Percentiles rank a stretch among this genome's conserved stretches.
phyloP scores from a whole-genome alignment of 92 coral and sea anemone species.

The Ricordea florida region DNA sequence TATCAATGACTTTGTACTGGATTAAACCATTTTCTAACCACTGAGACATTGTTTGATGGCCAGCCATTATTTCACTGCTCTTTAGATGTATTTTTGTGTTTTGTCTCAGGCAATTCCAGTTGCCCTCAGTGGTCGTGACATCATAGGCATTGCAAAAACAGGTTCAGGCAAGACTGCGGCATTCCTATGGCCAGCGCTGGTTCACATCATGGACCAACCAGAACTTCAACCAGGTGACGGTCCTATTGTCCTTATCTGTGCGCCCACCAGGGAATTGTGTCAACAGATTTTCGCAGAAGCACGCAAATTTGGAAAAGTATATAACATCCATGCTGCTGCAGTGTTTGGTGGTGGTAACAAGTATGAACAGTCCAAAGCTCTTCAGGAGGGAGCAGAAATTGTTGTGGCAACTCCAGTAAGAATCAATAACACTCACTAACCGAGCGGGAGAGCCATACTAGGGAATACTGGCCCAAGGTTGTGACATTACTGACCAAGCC shows the following conservation, averaged over 20 bases:
- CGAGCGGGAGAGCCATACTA: background rate
- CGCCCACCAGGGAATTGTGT: slow-evolving; percentile 97
- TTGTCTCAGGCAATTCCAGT: slow-evolving; percentile 84
- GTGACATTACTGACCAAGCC: no score
- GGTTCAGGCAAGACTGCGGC: slow-evolving; percentile 99
- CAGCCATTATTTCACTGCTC: no score
- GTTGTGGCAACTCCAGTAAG: slow-evolving; percentile 99
- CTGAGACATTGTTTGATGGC: no score
- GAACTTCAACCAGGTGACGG: slow-evolving; percentile 96
- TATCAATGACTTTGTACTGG: no score
- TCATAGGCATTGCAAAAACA: slow-evolving; percentile 97
- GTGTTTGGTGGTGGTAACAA: slow-evolving; percentile 99
- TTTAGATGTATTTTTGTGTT: no score
- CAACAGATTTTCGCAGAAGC: slow-evolving; percentile 97
- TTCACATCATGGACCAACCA: slow-evolving; percentile 97
- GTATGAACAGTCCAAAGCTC: slow-evolving; percentile 93
- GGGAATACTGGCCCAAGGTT: no score
- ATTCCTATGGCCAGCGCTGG: slow-evolving; percentile 96
- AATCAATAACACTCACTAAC: background rate
- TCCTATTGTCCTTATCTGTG: slow-evolving; percentile 97
- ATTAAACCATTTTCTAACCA: no score
- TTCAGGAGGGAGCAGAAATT: slow-evolving; percentile 96
- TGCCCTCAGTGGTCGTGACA: slow-evolving; percentile 98
- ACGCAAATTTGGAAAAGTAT: slow-evolving; percentile 90
- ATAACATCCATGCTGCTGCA: slow-evolving; percentile 91